Conservation (phyloP, 2,113 vertebrate genomes). For the Sturnira hondurensis region DNA sequence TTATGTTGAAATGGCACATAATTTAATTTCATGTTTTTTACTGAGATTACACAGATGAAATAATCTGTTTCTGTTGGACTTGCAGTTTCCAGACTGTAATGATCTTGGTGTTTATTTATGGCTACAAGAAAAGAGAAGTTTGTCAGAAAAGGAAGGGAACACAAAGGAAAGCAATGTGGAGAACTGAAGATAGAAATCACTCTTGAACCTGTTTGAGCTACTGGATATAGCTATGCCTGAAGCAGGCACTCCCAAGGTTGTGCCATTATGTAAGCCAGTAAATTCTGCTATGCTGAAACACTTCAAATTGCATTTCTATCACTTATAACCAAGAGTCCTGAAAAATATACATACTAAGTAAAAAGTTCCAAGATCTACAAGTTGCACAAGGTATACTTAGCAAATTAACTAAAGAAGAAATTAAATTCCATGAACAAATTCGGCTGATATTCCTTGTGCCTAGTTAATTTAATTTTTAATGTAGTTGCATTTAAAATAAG, state of each 20-base stretch:
- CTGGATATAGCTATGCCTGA: not conserved
- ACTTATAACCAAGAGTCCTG: not conserved
- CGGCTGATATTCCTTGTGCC: not conserved
- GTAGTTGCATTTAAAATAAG: not conserved
- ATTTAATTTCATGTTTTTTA: not conserved
- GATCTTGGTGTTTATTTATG: not conserved
- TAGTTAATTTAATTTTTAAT: constrained; percentile 19
- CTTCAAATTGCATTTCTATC: not conserved
- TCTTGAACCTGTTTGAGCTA: not conserved
- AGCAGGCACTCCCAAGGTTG: not conserved
- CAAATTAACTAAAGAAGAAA: not conserved
- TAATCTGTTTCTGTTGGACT: not conserved
- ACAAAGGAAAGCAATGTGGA: not conserved
- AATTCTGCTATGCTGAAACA: not conserved
- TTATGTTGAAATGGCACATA: not conserved
- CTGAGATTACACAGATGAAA: not conserved
- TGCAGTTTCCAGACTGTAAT: not conserved
- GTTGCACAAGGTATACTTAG: not conserved
- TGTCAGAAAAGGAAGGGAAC: not conserved
- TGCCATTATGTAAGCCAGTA: not conserved
- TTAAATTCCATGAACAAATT: not conserved
- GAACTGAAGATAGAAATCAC: not conserved
- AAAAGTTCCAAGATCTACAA: not conserved
- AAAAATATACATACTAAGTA: not conserved
- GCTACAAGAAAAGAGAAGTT: not conserved